A percentile compares a stretch with the other conserved stretches of the same genome.
These are phyloP conservation scores for Sesia bembeciformis DNA, from an alignment of 2,888 invertebrate species.

Conservation along the genomic window DNA sequence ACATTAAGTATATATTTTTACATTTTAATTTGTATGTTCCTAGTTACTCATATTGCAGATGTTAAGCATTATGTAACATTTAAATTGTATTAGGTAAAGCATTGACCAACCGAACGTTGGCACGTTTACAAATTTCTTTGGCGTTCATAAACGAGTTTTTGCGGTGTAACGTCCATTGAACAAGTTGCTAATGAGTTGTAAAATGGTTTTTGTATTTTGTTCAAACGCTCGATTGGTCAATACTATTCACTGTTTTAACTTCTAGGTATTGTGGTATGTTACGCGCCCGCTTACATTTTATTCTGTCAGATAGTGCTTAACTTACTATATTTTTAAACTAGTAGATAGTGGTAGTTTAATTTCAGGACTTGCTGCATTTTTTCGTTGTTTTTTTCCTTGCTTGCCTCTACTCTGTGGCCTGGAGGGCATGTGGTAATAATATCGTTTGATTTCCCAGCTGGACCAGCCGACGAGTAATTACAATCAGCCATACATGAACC, in stretches of 20 bases:
- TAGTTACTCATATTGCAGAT: too few species aligned
- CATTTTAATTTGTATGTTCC: neutral
- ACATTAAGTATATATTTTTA: constrained; percentile 1
- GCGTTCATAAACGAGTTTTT: too few species aligned
- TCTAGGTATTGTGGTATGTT: constrained; percentile 4
- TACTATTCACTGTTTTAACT: neutral
- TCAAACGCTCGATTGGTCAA: too few species aligned
- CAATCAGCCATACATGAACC: constrained; percentile 59
- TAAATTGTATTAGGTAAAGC: too few species aligned
- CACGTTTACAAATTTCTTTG: too few species aligned
- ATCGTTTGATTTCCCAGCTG: constrained; percentile 32
- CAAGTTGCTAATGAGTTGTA: too few species aligned
- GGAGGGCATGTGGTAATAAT: neutral
- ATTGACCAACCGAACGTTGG: too few species aligned
- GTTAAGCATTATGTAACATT: too few species aligned
- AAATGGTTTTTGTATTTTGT: too few species aligned
- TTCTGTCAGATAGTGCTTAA: neutral
- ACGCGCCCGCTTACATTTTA: constrained; percentile 9
- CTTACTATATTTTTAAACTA: neutral
- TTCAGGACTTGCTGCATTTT: constrained; percentile 32
- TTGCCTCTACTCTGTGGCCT: constrained; percentile 11
- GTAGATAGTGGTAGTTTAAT: constrained; percentile 12
- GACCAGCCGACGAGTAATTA: constrained; percentile 59
- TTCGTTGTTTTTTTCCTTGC: constrained; percentile 28
- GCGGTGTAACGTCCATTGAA: too few species aligned